Base-by-base conservation (phyloP, 2,797 vertebrate genomes). In the Scarus forsteni region DNA sequence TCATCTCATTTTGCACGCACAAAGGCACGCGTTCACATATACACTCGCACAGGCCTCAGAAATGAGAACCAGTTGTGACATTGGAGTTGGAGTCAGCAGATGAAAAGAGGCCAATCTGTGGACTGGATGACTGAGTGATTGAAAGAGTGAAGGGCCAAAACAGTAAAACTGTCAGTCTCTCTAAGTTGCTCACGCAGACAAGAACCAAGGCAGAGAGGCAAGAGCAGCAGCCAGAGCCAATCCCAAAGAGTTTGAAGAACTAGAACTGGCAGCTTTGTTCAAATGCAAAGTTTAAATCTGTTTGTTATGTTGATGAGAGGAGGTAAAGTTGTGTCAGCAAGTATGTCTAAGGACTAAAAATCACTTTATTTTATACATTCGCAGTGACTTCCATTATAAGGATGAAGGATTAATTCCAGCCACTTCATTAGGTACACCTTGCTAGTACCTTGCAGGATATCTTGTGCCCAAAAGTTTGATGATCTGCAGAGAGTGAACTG, bases 161-260 rank as follows among this genome's bases (percentile, higher is more conserved):
- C 85, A 77, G 87, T 91, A 91, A 91, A 92, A 77, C 88, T 89
- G 90, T 92, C 86, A 81, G 72, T 87, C 89, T 85, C 70, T 87
- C 80, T 60, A 40, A 72, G 73, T 69, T 61, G 56, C 83, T 86
- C 85, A 88, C 72, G 66, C 73, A 83, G 86, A 87, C 61, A 39
- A 81, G 80, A 86, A 84, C 75, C 85, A 87, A 84, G 36, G 5
- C 71, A 59, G 72, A 81, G 79, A 77, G 42, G 67, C 43, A 39
- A 46, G 58, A 77, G 66, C 55, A 3, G 73, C 81, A 71, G 81
- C 82, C 83, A 86, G 81, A 58, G 44, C 66, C 62, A 15, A 36
- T 55, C 65, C 36, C 10, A 8, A 57, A 81, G 65, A 82, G 61
- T 36, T 56, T 69, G 66, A 66, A 65, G 61, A 53, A 56, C 61